Percentiles rank a stretch among this genome's conserved stretches.
These are phyloP conservation scores for Sinocyclocheilus anshuiensis DNA, from an alignment of 2,113 vertebrate genomes.

Conservation along the genomic window DNA sequence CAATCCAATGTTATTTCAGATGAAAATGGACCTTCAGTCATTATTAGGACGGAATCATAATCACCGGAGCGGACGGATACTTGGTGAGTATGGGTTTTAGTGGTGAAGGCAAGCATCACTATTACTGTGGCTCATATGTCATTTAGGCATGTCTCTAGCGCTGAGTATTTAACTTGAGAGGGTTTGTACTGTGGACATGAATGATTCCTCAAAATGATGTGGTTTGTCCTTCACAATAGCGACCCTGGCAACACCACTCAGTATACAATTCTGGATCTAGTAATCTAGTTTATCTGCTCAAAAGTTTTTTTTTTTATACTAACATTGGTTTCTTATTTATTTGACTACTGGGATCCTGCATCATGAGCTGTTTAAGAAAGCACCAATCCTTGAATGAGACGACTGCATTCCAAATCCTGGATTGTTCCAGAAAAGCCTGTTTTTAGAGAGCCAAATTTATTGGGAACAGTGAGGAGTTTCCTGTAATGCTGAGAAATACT, in stretches of 20 bases:
- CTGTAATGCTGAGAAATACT: background rate
- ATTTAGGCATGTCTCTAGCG: too few species aligned
- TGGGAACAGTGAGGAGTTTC: background rate
- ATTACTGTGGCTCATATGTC: background rate
- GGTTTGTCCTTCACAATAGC: too few species aligned
- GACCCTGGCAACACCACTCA: background rate
- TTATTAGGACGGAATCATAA: slow-evolving; percentile 74
- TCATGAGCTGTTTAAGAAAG: slow-evolving; percentile 8
- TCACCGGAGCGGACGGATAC: background rate
- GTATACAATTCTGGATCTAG: background rate
- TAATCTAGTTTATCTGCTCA: background rate
- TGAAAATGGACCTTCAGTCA: slow-evolving; percentile 70
- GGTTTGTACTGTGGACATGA: too few species aligned
- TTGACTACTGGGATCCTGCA: slow-evolving; percentile 20
- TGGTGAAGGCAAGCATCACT: background rate
- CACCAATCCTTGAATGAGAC: slow-evolving; percentile 16
- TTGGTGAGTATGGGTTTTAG: slow-evolving; percentile 41
- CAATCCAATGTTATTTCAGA: slow-evolving; percentile 58
- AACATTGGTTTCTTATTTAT: background rate
- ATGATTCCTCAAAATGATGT: too few species aligned
- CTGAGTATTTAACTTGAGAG: too few species aligned
- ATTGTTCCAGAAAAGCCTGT: slow-evolving; percentile 25
- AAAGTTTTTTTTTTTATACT: background rate
- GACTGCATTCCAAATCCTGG: slow-evolving; percentile 32
- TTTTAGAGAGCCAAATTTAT: slow-evolving; percentile 7